A percentile compares a stretch with the other conserved stretches of the same genome.
These are phyloP conservation scores for Gnathonemus longibarbis DNA, from an alignment of 2,113 vertebrate genomes.

Conservation along the genomic window DNA sequence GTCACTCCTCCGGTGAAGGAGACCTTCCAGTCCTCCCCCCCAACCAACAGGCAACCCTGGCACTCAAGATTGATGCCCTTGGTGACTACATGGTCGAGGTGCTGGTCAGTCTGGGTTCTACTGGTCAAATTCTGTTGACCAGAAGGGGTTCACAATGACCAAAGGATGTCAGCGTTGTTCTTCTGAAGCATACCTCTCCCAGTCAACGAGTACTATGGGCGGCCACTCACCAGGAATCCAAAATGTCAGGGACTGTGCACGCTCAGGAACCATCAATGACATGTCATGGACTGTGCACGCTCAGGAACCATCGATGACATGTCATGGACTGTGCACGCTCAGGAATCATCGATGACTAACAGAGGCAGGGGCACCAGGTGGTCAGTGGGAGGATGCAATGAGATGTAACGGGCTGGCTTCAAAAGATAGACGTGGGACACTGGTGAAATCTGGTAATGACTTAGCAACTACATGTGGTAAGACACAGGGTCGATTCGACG, in stretches of 20 bases:
- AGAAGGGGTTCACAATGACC: background rate
- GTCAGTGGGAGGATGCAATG: background rate
- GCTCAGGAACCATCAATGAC: too few relatives aligned
- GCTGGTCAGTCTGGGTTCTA: background rate
- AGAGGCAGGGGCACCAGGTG: background rate
- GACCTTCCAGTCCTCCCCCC: background rate
- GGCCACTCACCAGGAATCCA: background rate
- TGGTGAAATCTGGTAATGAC: background rate
- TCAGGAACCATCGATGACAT: background rate
- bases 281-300: too few relatives aligned
- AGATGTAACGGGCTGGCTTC: background rate
- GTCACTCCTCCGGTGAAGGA: background rate
- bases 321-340: background rate
- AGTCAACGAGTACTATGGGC: background rate
- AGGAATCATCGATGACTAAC: background rate
- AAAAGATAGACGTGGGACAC: background rate
- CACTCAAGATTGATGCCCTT: background rate
- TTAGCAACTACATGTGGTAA: background rate
- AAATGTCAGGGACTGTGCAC: background rate
- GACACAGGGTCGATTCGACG: background rate
- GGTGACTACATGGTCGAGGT: background rate
- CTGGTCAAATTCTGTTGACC: background rate
- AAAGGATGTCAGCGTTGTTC: background rate
- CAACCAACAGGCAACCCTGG: background rate
- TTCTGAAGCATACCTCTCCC: background rate